phyloP scores from a whole-genome alignment of 1,140 invertebrate species.

The Amphibalanus amphitrite region DNA sequence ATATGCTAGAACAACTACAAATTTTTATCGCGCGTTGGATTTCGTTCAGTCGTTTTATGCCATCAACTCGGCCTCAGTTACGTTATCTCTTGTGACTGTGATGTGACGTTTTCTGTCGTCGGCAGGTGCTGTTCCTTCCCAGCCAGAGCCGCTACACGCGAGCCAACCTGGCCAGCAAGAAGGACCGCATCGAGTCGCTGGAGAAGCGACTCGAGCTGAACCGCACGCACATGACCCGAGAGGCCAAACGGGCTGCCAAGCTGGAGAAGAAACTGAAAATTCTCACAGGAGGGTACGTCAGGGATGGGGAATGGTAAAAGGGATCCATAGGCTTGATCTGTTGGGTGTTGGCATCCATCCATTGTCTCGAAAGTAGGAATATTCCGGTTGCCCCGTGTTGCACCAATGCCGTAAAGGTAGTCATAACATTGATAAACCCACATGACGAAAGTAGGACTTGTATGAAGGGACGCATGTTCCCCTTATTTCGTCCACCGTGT shows the following conservation, averaged over 20 bases:
- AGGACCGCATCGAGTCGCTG: constrained; percentile 80
- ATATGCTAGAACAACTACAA: too few species aligned
- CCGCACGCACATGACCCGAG: constrained; percentile 78
- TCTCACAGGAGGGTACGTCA: constrained; percentile 77
- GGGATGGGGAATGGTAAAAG: constrained; percentile 20
- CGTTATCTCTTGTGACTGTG: too few species aligned
- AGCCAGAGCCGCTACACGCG: constrained; percentile 79
- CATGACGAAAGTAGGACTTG: too few species aligned
- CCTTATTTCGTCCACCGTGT: constrained; percentile 13
- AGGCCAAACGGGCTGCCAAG: constrained; percentile 90
- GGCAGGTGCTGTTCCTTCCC: constrained; percentile 66
- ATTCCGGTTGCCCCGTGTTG: not conserved
- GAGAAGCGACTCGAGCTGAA: constrained; percentile 87
- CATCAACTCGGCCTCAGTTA: too few species aligned
- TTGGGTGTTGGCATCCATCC: not conserved
- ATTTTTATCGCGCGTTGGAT: too few species aligned
- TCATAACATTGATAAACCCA: too few species aligned
- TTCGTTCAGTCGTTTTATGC: too few species aligned
- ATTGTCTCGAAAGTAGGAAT: too few species aligned
- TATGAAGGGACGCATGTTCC: not conserved
- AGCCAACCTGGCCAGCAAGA: constrained; percentile 85
- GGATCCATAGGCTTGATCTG: not conserved
- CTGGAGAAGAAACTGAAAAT: constrained; percentile 96
- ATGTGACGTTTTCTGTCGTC: constrained; percentile 45
- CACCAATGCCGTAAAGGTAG: too few species aligned